Evolutionary conservation across 2,113 vertebrate genomes (phyloP).

Genomic region (Cricetomys ansorgei): DNA sequence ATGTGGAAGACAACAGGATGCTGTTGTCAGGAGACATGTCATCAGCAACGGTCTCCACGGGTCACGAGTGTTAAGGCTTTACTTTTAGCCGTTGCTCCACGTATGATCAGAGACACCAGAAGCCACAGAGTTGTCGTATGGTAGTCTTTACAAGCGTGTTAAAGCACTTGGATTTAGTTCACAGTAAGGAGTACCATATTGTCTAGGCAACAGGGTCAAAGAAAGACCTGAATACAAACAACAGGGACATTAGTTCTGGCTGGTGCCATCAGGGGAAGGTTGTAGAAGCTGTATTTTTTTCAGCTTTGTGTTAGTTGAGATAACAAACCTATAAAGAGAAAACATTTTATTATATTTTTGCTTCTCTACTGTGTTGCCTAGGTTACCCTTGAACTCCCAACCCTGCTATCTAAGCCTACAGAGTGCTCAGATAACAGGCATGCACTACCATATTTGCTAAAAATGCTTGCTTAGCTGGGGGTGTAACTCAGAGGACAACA

Average conservation of each 20-base stretch:
- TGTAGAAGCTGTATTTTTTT: not conserved
- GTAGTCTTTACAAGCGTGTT: not conserved
- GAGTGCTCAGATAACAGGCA: not conserved
- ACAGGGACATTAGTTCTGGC: not conserved
- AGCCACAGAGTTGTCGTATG: not conserved
- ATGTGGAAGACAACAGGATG: not conserved
- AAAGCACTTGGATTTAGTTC: conserved; percentile 21
- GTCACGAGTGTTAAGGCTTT: not conserved
- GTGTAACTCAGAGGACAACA: not conserved
- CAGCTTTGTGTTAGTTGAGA: not conserved
- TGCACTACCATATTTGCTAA: not conserved
- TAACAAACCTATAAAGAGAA: not conserved
- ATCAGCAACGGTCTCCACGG: not conserved
- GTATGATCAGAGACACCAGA: not conserved
- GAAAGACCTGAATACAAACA: not conserved
- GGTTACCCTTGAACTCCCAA: not conserved
- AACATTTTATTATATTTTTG: not conserved
- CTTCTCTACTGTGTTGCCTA: not conserved
- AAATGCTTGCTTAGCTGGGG: not conserved
- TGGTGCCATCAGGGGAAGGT: not conserved
- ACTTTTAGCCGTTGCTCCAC: not conserved
- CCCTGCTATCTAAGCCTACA: not conserved
- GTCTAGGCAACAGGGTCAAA: not conserved
- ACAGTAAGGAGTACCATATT: not conserved
- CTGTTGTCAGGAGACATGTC: not conserved